Evolutionary conservation across 2,797 vertebrate genomes (phyloP).

Genomic region (Sebastes diaconus): DNA sequence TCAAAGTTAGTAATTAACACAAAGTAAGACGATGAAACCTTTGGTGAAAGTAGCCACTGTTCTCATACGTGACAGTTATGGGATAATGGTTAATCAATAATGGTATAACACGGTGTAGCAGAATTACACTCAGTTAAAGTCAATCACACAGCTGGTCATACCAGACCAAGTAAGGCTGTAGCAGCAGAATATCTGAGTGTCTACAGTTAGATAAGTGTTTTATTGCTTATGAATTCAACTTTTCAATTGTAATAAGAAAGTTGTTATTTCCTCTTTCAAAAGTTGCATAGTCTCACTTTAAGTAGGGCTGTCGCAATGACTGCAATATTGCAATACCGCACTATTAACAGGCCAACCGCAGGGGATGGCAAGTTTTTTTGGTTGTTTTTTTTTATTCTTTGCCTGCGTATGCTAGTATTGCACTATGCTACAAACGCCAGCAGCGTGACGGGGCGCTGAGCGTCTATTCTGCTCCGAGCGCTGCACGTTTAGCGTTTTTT

Average conservation of each 20-base stretch:
- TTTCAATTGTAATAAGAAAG: neutral
- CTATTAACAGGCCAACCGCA: too few species aligned
- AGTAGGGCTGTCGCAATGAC: neutral
- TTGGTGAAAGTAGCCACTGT: neutral
- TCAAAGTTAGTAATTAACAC: conserved; percentile 1
- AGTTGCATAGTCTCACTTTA: neutral
- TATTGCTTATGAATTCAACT: neutral
- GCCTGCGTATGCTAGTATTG: too few species aligned
- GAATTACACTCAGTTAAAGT: neutral
- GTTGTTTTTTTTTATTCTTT: too few species aligned
- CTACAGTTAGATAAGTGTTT: neutral
- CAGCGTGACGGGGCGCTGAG: too few species aligned
- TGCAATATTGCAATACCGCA: too few species aligned
- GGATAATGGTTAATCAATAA: neutral
- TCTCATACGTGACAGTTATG: neutral
- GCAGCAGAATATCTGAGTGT: neutral
- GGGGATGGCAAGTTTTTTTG: too few species aligned
- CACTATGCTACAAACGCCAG: too few species aligned
- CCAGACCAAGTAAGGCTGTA: neutral
- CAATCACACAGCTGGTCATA: neutral
- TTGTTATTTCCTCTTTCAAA: neutral
- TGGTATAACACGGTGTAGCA: neutral
- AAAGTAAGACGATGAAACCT: neutral
- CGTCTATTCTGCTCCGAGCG: too few species aligned
- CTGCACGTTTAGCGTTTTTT: too few species aligned